Conservation (phyloP, 2,888 invertebrate genomes). For the Deilephila porcellus region DNA sequence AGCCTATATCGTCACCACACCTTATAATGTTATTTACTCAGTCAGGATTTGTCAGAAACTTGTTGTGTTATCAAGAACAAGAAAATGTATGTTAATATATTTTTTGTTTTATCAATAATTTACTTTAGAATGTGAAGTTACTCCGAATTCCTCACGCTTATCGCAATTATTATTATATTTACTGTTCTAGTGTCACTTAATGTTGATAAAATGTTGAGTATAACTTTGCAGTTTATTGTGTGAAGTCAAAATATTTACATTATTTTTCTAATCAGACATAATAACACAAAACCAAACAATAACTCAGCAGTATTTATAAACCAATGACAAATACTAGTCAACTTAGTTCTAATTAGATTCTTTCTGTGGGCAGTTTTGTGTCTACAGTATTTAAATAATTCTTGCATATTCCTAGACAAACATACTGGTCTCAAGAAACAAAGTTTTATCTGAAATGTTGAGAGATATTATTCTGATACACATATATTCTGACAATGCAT, state of each 20-base stretch:
- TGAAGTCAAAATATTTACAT: constrained; percentile 13
- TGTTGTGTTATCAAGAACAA: constrained; percentile 33
- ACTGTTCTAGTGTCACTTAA: background rate
- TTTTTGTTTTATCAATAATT: constrained; percentile 27
- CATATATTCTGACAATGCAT: too few relatives aligned
- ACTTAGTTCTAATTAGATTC: constrained; percentile 18
- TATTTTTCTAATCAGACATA: constrained; percentile 14
- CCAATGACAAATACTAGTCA: too few relatives aligned
- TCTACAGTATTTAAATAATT: background rate
- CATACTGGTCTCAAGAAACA: too few relatives aligned
- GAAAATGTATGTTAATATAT: constrained; percentile 14
- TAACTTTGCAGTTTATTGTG: background rate
- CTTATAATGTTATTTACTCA: constrained; percentile 45
- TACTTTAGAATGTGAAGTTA: background rate
- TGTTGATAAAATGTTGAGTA: background rate
- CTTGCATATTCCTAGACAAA: background rate
- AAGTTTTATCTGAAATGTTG: too few relatives aligned
- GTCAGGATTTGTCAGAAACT: constrained; percentile 37
- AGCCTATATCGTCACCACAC: constrained; percentile 57
- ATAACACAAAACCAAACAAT: background rate
- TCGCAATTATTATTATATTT: constrained; percentile 9
- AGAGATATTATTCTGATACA: too few relatives aligned
- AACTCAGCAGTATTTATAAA: constrained; percentile 3
- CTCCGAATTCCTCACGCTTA: background rate
- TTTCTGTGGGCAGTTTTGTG: background rate